Conservation (phyloP, 2,113 vertebrate genomes). For the Sturnira hondurensis region DNA sequence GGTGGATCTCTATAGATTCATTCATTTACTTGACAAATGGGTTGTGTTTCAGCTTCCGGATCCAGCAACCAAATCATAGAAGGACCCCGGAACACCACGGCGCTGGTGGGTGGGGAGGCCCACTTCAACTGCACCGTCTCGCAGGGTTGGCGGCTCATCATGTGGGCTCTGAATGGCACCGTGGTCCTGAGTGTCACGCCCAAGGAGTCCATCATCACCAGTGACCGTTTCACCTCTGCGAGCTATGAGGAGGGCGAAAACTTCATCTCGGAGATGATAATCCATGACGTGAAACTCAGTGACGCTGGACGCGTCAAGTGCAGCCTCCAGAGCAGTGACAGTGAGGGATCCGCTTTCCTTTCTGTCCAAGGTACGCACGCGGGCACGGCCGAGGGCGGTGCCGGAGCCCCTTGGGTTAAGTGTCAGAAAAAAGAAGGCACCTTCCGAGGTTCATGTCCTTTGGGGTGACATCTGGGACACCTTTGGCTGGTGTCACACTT, state of each 20-base stretch:
- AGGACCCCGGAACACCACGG: slow-evolving; percentile 79
- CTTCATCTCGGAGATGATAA: slow-evolving; percentile 83
- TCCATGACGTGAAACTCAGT: slow-evolving; percentile 72
- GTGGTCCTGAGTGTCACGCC: slow-evolving; percentile 75
- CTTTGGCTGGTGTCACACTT: not conserved
- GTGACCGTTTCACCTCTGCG: slow-evolving; percentile 73
- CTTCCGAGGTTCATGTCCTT: fast-evolving
- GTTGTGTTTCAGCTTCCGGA: slow-evolving; percentile 69
- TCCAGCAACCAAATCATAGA: slow-evolving; percentile 68
- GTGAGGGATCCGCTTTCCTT: slow-evolving; percentile 77
- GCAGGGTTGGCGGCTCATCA: slow-evolving; percentile 82
- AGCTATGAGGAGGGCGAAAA: not conserved
- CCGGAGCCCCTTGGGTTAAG: fast-evolving
- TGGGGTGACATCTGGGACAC: fast-evolving
- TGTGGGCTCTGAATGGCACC: slow-evolving; percentile 80
- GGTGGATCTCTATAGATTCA: not conserved
- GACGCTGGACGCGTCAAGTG: slow-evolving; percentile 85
- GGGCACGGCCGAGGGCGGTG: fast-evolving
- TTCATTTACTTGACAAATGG: not conserved
- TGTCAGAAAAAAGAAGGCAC: not conserved
- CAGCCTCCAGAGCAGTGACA: slow-evolving; percentile 77
- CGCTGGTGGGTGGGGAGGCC: slow-evolving; percentile 81
- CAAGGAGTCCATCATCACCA: slow-evolving; percentile 71
- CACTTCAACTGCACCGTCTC: slow-evolving; percentile 86
- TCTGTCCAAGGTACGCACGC: slow-evolving; percentile 86